Base-by-base conservation (phyloP, 2,797 vertebrate species). In the Mormyrops boulengeri region DNA sequence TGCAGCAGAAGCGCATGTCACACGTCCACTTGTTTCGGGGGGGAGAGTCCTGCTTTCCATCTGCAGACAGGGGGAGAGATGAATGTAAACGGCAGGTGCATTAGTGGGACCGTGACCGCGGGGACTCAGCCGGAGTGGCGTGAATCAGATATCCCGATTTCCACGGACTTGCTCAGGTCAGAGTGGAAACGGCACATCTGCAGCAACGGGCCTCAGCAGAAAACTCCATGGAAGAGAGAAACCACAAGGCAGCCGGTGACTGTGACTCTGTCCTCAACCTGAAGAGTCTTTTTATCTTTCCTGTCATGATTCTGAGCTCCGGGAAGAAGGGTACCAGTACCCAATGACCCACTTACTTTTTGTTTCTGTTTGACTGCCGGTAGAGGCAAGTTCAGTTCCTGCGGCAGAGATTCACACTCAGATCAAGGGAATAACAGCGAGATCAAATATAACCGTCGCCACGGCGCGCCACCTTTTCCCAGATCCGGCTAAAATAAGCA, bases 81-180 rank as follows among this genome's bases (percentile, higher is more conserved):
- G 90, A 90, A 92, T 91, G 88, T 89, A 89, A 91, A 90, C 30
- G 87, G 87, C 90, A 90, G 89, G 82, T 90, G 84, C 47, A 90
- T 90, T 90, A 90, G 44, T 91, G 87, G 87, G 90, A 41, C 89
- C 90, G 90, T 90, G 90, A 88, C 77, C 88, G 88, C 53, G 87
- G 89, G 73, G 90, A 92, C 92, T 90, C 91, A 92, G 91, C 93
- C 91, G 94, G 60, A 93, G 91, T 89, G 60, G 90, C 92, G 90
- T 93, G 90, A 93, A 92, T 92, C 90, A 91, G 69, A 93, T 94
- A 90, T 93, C 93, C 91, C 89, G 92, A 92, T 93, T 92, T 91
- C 91, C 89, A 92, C 91, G 92, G 91, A 89, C 62, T 91, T 73
- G 90, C 30, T 85, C 87, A 88, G 86, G 57, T 50, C 88, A 34